These are phyloP conservation scores for Bradynema listronoti DNA, from an alignment of 1,140 invertebrate genomes.

Conservation along the genomic window DNA sequence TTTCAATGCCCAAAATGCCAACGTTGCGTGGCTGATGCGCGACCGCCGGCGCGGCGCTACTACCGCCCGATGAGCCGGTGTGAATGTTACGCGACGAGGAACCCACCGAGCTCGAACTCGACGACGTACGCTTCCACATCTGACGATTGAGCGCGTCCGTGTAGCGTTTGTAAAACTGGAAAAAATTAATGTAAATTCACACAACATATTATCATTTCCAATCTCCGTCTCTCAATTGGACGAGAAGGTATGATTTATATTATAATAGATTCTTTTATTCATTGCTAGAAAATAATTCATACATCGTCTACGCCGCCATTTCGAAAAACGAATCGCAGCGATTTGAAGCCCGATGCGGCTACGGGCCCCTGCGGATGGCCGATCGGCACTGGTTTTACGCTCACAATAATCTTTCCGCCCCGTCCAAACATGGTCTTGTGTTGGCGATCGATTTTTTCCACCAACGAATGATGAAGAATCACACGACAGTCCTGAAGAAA, in stretches of 20 bases:
- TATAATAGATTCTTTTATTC: not conserved
- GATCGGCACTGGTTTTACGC: conserved; percentile 64
- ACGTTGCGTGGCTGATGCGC: conserved; percentile 58
- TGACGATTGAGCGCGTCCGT: conserved; percentile 59
- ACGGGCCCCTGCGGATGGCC: conserved; percentile 39
- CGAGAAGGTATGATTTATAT: not conserved
- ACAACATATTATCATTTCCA: no score
- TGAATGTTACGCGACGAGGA: conserved; percentile 38
- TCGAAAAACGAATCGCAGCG: conserved; percentile 45
- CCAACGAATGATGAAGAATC: conserved; percentile 54
- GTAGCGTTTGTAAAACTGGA: conserved; percentile 62
- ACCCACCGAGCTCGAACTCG: conserved; percentile 47
- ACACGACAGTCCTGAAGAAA: conserved; percentile 49
- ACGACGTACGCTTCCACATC: conserved; percentile 60
- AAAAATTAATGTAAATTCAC: no score
- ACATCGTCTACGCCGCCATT: conserved; percentile 58
- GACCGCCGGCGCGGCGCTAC: not conserved
- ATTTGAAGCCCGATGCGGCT: conserved; percentile 33
- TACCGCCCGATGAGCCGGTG: conserved; percentile 5
- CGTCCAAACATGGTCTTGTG: conserved; percentile 56
- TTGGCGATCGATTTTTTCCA: conserved; percentile 52
- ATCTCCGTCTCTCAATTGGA: no score
- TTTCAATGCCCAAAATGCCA: conserved; percentile 91
- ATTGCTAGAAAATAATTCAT: conserved; percentile 26
- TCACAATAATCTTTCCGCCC: conserved; percentile 69